Conservation (phyloP, 2,113 vertebrate species). For the Oncorhynchus keta region DNA sequence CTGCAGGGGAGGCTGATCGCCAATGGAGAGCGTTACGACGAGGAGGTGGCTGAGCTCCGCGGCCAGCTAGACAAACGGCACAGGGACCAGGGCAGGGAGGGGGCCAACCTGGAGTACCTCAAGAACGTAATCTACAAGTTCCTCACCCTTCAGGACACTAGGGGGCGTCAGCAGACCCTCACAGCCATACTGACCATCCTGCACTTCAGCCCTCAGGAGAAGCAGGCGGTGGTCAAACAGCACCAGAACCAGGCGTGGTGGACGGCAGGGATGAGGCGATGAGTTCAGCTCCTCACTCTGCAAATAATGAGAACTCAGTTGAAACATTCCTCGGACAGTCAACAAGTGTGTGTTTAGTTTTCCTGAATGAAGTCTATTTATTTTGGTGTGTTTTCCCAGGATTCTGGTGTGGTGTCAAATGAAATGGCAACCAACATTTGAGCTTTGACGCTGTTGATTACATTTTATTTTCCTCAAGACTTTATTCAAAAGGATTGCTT, state of each 20-base stretch:
- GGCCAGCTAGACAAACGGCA: constrained; percentile 75
- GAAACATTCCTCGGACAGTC: background rate
- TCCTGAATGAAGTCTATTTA: constrained; percentile 11
- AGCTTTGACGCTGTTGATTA: too few species aligned
- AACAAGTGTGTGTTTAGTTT: background rate
- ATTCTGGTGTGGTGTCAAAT: background rate
- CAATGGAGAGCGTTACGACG: constrained; percentile 74
- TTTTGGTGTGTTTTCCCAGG: background rate
- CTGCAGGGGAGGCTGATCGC: constrained; percentile 76
- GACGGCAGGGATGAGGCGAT: constrained; percentile 75
- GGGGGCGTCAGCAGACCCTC: constrained; percentile 90
- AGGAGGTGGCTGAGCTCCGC: constrained; percentile 71
- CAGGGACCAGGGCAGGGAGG: constrained; percentile 84
- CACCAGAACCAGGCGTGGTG: constrained; percentile 78
- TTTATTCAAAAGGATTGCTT: too few species aligned
- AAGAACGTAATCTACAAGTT: constrained; percentile 92
- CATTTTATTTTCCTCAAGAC: too few species aligned
- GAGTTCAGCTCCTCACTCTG: background rate
- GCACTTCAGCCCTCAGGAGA: constrained; percentile 94
- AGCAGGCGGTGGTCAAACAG: constrained; percentile 66
- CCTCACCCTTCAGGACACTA: constrained; percentile 82
- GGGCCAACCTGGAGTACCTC: constrained; percentile 94
- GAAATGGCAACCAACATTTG: background rate
- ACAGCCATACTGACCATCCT: constrained; percentile 89
- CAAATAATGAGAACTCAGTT: background rate